A percentile compares a stretch with the other conserved stretches of the same genome.
phyloP scores from a whole-genome alignment of 2,888 invertebrate genomes.

The Orthosia gracilis region DNA sequence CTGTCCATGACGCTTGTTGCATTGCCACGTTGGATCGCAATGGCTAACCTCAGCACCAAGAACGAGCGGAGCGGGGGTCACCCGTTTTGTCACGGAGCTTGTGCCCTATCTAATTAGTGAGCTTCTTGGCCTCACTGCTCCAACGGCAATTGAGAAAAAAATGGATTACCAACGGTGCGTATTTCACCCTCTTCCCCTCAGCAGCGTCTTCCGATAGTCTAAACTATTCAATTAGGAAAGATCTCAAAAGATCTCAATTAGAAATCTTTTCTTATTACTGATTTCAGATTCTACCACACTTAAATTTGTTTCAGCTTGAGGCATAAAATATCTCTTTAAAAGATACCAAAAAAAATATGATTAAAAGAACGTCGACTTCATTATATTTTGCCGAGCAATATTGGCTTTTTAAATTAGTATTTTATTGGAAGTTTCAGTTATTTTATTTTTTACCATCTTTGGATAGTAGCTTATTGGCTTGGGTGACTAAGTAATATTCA shows the following conservation, averaged over 20 bases:
- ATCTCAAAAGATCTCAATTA: too few relatives aligned
- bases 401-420: conserved; percentile 28
- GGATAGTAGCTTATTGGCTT: neutral
- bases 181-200: too few relatives aligned
- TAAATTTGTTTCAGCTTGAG: neutral
- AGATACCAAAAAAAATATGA: conserved; percentile 25
- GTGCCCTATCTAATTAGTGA: too few relatives aligned
- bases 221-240: neutral
- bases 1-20: too few relatives aligned
- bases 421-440: conserved; percentile 14
- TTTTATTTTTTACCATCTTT: conserved; percentile 9
- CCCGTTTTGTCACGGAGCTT: too few relatives aligned
- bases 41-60: too few relatives aligned
- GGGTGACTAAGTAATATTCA: neutral
- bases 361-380: conserved; percentile 14
- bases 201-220: too few relatives aligned
- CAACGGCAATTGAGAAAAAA: too few relatives aligned
- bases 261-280: neutral
- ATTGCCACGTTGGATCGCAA: too few relatives aligned
- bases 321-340: conserved; percentile 4
- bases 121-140: too few relatives aligned
- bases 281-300: neutral
- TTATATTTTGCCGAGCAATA: conserved; percentile 14
- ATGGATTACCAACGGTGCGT: too few relatives aligned
- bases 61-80: too few relatives aligned